Base-by-base conservation (phyloP, 2,797 vertebrate genomes). In the Cyclura pinguis region DNA sequence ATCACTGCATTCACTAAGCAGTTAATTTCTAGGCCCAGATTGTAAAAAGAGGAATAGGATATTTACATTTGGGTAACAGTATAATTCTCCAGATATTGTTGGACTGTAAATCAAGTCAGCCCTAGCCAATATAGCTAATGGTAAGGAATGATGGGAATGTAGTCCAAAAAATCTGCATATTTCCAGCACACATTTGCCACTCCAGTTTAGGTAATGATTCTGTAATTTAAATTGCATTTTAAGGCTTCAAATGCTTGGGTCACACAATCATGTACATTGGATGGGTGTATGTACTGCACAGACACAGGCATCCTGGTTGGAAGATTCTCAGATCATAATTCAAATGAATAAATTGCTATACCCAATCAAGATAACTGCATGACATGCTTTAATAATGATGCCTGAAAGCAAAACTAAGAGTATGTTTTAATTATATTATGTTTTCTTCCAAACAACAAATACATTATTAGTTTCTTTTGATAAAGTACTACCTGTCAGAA, bases 311-410 rank as follows among this genome's bases (percentile, higher is more conserved):
- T 32, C 10, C 67, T 69, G 10, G 27, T 27, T 69, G 29, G 67
- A 29, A 32, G 29, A 69, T 32, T 32, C 9, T 32, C 67, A 69
- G 27, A 32, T 32, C 32, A 69, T 32, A 69, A 69, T 69, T 69
- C 67, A 69, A 69, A 69, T 69, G 10, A 69, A 9, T 69, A 29
- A 29, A 69, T 69, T 29, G 27, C 27, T 69, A 9, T 32, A 13
- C 29, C 27, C 2, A 2, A 50, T 13, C 42, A 89, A 80, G 29
- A 69, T 80, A 64, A 59, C 7, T 27, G 32, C 9, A 52, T 18
- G 80, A 50, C 50, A 91, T 92, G 90, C 93, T 95, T 96, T 95
- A 94, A 93, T 90, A 91, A 95, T 88, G 95, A 90, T 95, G 92
- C 84, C 88, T 93, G 89, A 85, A 84, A 93, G 95, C 74, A 94